phyloP scores from a whole-genome alignment of 1,140 invertebrate genomes.

The Drosophila leontia region DNA sequence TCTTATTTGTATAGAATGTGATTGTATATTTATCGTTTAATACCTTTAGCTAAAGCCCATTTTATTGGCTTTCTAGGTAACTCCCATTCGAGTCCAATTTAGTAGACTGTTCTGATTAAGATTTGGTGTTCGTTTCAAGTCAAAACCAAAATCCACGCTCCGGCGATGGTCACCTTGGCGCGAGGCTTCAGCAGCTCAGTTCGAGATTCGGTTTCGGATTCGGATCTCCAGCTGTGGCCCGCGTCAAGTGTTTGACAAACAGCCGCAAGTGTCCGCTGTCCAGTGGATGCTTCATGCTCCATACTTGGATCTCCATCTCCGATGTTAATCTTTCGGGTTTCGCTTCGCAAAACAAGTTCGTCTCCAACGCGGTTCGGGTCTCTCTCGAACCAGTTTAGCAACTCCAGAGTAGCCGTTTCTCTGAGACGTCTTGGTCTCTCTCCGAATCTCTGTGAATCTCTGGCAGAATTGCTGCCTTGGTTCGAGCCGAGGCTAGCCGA shows the following conservation, averaged over 20 bases:
- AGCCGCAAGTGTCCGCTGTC: conserved; percentile 52
- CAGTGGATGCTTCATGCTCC: conserved; percentile 26
- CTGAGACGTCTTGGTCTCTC: conserved; percentile 1
- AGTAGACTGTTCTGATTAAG: conserved; percentile 17
- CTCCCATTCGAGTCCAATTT: conserved; percentile 3
- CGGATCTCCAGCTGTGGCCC: conserved; percentile 31
- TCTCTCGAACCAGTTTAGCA: conserved; percentile 54
- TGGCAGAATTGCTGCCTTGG: conserved; percentile 61
- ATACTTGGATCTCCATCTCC: conserved; percentile 52
- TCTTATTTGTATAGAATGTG: not conserved
- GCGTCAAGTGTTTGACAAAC: conserved; percentile 76
- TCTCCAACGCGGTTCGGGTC: conserved; percentile 29
- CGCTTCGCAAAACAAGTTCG: conserved; percentile 59
- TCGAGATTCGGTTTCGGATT: conserved; percentile 6
- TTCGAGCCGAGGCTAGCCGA: conserved; percentile 55
- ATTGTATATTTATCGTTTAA: not conserved
- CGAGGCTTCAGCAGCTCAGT: conserved; percentile 13
- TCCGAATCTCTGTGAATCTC: conserved; percentile 13
- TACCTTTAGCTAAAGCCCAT: too few species aligned
- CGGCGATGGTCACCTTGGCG: conserved; percentile 67
- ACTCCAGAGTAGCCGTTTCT: conserved; percentile 12
- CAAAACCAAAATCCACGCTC: conserved; percentile 40
- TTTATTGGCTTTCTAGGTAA: conserved; percentile 2
- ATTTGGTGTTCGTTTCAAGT: conserved; percentile 22
- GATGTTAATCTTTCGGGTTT: conserved; percentile 68